phyloP scores from a whole-genome alignment of 2,888 invertebrate genomes.

The Sphaerophoria taeniata region DNA sequence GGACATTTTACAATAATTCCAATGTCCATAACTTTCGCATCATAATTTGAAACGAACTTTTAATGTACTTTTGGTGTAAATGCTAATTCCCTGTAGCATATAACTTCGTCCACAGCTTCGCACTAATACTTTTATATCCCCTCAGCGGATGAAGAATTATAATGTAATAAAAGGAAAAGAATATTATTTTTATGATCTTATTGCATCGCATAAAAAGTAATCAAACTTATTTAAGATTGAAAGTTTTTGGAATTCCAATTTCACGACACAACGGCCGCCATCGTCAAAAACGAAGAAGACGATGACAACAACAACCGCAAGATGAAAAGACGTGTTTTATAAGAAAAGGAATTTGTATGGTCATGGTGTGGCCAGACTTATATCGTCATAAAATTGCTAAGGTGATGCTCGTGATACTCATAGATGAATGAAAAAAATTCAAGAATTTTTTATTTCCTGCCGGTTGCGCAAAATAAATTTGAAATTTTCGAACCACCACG shows the following conservation, averaged over 20 bases:
- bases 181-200: slow-evolving; percentile 32
- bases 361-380: too few species aligned
- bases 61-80: slow-evolving; percentile 29
- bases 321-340: too few species aligned
- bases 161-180: neutral
- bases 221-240: slow-evolving; percentile 41
- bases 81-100: slow-evolving; percentile 19
- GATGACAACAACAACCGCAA: too few species aligned
- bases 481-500: too few species aligned
- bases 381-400: too few species aligned
- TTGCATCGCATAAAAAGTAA: slow-evolving; percentile 49
- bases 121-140: neutral
- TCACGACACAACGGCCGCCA: neutral
- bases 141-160: neutral
- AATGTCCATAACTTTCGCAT: slow-evolving; percentile 12
- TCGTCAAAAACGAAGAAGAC: too few species aligned
- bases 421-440: too few species aligned
- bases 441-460: too few species aligned
- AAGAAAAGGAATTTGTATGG: too few species aligned
- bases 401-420: too few species aligned
- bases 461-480: too few species aligned
- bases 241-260: slow-evolving; percentile 35
- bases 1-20: neutral
- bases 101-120: slow-evolving; percentile 9
- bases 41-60: slow-evolving; percentile 12